Percentiles rank a stretch among this genome's conserved stretches.
Conservation (phyloP, 2,888 invertebrate species). For the Pardosa pseudoannulata region DNA sequence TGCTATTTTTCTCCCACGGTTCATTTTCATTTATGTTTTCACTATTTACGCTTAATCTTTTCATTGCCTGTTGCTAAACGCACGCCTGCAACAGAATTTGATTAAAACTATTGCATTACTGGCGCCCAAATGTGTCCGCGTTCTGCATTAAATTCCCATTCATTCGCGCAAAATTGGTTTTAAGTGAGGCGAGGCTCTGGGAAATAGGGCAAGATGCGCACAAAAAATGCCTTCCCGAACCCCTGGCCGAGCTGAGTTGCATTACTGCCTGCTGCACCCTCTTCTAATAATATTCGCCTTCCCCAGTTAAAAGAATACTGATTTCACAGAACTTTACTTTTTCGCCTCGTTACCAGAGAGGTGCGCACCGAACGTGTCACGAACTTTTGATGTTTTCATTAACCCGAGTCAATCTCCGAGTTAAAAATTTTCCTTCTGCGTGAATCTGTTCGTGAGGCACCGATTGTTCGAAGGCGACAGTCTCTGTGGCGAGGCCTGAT, state of each 20-base stretch:
- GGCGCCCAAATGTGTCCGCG: neutral
- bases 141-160: neutral
- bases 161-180: neutral
- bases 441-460: neutral
- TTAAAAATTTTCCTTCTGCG: neutral
- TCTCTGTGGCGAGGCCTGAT: too few relatives aligned
- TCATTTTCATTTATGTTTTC: too few relatives aligned
- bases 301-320: neutral
- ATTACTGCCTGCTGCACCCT: neutral
- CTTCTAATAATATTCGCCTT: neutral
- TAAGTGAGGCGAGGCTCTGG: neutral
- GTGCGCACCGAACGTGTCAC: neutral
- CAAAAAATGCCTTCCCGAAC: neutral
- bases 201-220: neutral
- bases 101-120: neutral
- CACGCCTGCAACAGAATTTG: neutral
- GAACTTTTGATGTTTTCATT: conserved; percentile 19
- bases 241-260: neutral
- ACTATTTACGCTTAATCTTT: neutral
- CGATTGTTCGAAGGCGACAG: too few relatives aligned
- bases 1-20: too few relatives aligned
- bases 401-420: neutral
- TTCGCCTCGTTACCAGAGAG: neutral
- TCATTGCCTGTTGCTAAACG: neutral
- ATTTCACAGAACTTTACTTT: neutral